Percentiles rank a stretch among this genome's conserved stretches.
Conservation (phyloP, 1,140 invertebrate species). For the Caenorhabditis brenneri region DNA sequence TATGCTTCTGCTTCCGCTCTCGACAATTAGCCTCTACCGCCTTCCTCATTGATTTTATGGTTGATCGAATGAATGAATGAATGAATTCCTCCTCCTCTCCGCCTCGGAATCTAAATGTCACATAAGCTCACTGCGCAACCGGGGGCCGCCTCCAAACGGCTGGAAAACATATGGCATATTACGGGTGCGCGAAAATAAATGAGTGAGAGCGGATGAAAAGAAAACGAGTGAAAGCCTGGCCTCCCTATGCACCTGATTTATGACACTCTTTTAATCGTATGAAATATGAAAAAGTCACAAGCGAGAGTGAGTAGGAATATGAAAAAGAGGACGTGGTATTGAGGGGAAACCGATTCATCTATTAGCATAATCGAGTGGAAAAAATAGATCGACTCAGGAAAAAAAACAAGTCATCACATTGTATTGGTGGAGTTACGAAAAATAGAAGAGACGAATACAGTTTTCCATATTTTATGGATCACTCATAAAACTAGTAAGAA, state of each 20-base stretch:
- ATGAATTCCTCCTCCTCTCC: neutral
- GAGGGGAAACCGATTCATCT: neutral
- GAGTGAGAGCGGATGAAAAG: neutral
- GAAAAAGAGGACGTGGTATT: neutral
- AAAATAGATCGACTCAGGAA: constrained; percentile 12
- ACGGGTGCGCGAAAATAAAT: constrained; percentile 38
- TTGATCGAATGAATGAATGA: constrained; percentile 37
- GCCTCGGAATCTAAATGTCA: neutral
- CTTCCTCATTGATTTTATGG: constrained; percentile 11
- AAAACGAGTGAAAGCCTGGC: neutral
- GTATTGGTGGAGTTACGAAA: neutral
- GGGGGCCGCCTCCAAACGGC: neutral
- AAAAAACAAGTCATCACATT: neutral
- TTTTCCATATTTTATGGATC: constrained; percentile 23
- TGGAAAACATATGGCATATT: constrained; percentile 36
- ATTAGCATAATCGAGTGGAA: constrained; percentile 27
- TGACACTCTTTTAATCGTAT: neutral
- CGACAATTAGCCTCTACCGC: neutral
- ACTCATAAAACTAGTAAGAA: neutral
- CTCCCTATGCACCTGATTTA: constrained; percentile 23
- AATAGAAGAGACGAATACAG: neutral
- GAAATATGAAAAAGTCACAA: neutral
- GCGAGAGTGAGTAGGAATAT: neutral
- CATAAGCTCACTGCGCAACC: constrained; percentile 5
- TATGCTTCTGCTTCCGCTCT: constrained; percentile 29